phyloP scores from a whole-genome alignment of 2,113 vertebrate species.

The Ictalurus punctatus region DNA sequence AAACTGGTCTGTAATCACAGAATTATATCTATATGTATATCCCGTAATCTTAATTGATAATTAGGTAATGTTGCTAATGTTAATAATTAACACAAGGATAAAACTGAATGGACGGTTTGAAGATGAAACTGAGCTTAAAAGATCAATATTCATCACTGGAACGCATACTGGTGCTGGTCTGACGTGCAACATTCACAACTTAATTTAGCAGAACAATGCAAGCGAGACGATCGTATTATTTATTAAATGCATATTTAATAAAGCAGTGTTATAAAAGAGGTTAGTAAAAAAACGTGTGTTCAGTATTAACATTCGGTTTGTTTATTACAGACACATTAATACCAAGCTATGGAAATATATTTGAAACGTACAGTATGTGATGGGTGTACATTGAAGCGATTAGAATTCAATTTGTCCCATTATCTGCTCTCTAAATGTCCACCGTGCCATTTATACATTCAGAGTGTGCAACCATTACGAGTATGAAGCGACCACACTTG shows the following conservation, averaged over 20 bases:
- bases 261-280: constrained; percentile 42
- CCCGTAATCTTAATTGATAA: constrained; percentile 70
- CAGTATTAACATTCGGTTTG: constrained; percentile 21
- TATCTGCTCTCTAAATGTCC: constrained; percentile 32
- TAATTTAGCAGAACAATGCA: not conserved
- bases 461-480: constrained; percentile 22
- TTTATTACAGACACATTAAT: constrained; percentile 17
- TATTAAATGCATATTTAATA: constrained; percentile 43
- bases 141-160: constrained; percentile 66
- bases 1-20: constrained; percentile 61
- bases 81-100: constrained; percentile 67
- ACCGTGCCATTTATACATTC: constrained; percentile 46
- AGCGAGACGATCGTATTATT: not conserved
- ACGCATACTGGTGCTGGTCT: constrained; percentile 35
- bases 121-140: constrained; percentile 64
- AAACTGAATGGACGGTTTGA: constrained; percentile 63
- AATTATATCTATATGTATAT: constrained; percentile 55
- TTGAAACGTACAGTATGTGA: constrained; percentile 10
- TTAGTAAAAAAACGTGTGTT: constrained; percentile 31
- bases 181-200: not conserved
- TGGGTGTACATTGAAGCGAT: constrained; percentile 7
- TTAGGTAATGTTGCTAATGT: too few species aligned
- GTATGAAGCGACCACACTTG: not conserved
- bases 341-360: constrained; percentile 10
- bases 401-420: constrained; percentile 12